Evolutionary conservation across 2,113 vertebrate species (phyloP), one percentile per base, ranked within the genome.

Genomic region (Grammomys dolichurus): DNA sequence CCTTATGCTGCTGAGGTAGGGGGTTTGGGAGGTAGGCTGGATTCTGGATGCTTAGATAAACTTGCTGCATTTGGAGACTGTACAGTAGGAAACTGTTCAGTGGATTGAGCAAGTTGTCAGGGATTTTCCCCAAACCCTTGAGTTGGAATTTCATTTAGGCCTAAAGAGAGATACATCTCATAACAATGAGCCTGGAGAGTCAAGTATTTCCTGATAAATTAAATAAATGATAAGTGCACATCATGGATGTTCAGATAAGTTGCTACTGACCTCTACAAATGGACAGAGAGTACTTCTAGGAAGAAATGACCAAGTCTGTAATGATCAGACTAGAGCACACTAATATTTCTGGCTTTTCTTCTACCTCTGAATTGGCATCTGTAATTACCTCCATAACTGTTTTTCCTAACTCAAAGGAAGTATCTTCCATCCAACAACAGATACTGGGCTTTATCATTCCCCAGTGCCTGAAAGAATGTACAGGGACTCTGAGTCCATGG

Each of bases 361-460:
- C 48, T 7, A 87, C 2, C 89, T 96, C 96, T 82, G 94, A 93
- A 97, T 89, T 82, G 4, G 70, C 56, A 80, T 97, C 96, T 89
- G 96, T 97, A 97, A 97, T 98, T 98, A 98, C 95, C 82, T 73
- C 78, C 8, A 43, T 48, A 33, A 58, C 73, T 85, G 97, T 92
- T 69, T 17, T 86, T 94, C 86, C 86, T 94, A 70, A 91, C 93
- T 95, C 73, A 92, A 97, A 96, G 96, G 97, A 89, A 40, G 51
- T 48, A 86, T 54, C 0, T 26, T 97, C 94, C 95, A 85, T 90
- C 98, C 58, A 70, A 84, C 92, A 97, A 48, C 48, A 87, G 95
- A 98, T 92, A 98, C 97, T 95, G 92, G 98, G 98, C 98, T 98
- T 98, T 0, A 0, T 90, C 95, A 98, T 98, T 97, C 96, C 96